phyloP scores from a whole-genome alignment of 2,888 invertebrate species.

The Sphecodes monilicornis region DNA sequence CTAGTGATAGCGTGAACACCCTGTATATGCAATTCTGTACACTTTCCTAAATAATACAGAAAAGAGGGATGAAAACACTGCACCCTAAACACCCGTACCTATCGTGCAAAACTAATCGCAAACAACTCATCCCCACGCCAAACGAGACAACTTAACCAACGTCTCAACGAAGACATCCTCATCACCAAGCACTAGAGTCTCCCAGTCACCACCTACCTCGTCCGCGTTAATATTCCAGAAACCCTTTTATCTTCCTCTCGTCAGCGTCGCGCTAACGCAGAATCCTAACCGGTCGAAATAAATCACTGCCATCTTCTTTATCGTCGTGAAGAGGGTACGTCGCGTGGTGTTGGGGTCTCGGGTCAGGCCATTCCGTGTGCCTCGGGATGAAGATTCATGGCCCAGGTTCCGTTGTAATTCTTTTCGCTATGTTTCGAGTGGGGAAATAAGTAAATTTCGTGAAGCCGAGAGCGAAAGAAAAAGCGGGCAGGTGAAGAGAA shows the following conservation, averaged over 20 bases:
- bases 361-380: neutral
- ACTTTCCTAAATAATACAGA: too few relatives aligned
- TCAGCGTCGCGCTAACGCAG: neutral
- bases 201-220: neutral
- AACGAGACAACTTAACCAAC: neutral
- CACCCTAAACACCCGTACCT: neutral
- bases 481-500: neutral
- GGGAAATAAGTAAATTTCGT: conserved; percentile 38
- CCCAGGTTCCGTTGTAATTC: conserved; percentile 15
- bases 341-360: neutral
- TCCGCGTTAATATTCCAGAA: neutral
- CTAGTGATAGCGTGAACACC: too few relatives aligned
- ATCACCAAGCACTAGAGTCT: neutral
- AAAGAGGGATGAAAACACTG: too few relatives aligned
- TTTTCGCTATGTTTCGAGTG: conserved; percentile 34
- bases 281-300: neutral
- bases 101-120: neutral
- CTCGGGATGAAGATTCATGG: conserved; percentile 22
- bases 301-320: conserved; percentile 20
- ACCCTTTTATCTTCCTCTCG: conserved; percentile 10
- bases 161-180: neutral
- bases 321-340: neutral
- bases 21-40: too few relatives aligned
- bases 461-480: neutral
- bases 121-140: neutral